Base-by-base conservation (phyloP, 2,113 vertebrate species). In the Oenanthe melanoleuca region DNA sequence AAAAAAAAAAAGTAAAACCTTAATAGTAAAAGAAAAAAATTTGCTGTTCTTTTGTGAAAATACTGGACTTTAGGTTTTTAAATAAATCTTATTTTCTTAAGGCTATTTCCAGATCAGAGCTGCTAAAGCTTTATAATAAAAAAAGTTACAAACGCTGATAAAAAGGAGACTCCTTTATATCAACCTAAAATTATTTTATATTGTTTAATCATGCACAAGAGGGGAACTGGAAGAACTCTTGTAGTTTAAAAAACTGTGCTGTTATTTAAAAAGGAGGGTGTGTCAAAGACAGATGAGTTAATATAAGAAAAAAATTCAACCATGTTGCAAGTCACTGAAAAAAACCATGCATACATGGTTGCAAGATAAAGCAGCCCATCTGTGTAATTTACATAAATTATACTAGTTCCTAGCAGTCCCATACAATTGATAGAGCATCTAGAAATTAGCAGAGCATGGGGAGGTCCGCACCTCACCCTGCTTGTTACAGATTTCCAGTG, bases 361-460 rank as follows among this genome's bases (percentile, higher is more conserved):
- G 88, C 90, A 93, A 97, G 95, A 95, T 97, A 96, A 97, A 97
- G 92, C 92, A 96, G 93, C 95, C 95, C 93, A 96, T 97, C 94
- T 96, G 96, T 96, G 96, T 97, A 93, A 97, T 94, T 96, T 96
- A 95, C 96, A 97, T 97, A 96, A 95, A 96, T 94, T 96, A 96
- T 93, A 96, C 94, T 94, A 88, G 90, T 95, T 97, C 92, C 92
- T 96, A 93, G 69, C 79, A 93, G 75, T 92, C 92, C 93, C 65
- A 82, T 95, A 95, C 89, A 85, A 89, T 86, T 93, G 94, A 77
- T 91, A 71, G 71, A 64, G 81, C 93, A 92, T 95, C 82, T 86
- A 95, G 88, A 86, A 96, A 91, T 94, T 74, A 90, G 88, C 75
- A 83, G 69, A 88, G 86, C 88, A 42, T 63, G 37, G 79, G 85